Conservation (phyloP, 2,888 invertebrate genomes). For the Troides oblongomaculatus region DNA sequence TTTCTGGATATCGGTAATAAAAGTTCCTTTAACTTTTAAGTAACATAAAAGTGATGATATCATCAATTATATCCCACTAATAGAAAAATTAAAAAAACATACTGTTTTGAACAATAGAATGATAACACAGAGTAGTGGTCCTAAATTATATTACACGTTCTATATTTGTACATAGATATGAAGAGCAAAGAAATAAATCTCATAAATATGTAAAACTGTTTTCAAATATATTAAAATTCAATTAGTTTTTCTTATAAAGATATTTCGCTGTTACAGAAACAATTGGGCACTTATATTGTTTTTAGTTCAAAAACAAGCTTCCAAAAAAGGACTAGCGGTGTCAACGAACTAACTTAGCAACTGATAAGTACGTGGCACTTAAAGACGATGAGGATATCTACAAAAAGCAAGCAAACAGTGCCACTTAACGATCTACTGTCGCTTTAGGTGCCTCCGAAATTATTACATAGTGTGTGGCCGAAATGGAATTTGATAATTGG, state of each 20-base stretch:
- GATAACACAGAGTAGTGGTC: not conserved
- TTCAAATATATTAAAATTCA: not conserved
- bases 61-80: too few relatives aligned
- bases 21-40: too few relatives aligned
- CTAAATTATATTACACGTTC: not conserved
- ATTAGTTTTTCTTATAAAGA: not conserved
- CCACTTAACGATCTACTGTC: slow-evolving; percentile 1
- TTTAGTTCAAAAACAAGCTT: not conserved
- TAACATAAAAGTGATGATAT: too few relatives aligned
- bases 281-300: not conserved
- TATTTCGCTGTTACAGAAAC: not conserved
- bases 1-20: too few relatives aligned
- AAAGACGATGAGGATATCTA: not conserved
- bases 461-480: slow-evolving; percentile 1
- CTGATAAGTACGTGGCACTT: slow-evolving; percentile 5
- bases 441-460: not conserved
- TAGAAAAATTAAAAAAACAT: too few relatives aligned
- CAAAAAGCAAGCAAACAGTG: not conserved
- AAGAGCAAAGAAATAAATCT: not conserved
- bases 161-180: not conserved
- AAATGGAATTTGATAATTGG: slow-evolving; percentile 10
- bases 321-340: not conserved
- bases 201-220: not conserved
- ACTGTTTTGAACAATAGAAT: too few relatives aligned
- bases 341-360: slow-evolving; percentile 1